Percentiles rank a stretch among this genome's conserved stretches.
Evolutionary conservation across 1,140 invertebrate species (phyloP).

Genomic region (Drosophila prosaltans): DNA sequence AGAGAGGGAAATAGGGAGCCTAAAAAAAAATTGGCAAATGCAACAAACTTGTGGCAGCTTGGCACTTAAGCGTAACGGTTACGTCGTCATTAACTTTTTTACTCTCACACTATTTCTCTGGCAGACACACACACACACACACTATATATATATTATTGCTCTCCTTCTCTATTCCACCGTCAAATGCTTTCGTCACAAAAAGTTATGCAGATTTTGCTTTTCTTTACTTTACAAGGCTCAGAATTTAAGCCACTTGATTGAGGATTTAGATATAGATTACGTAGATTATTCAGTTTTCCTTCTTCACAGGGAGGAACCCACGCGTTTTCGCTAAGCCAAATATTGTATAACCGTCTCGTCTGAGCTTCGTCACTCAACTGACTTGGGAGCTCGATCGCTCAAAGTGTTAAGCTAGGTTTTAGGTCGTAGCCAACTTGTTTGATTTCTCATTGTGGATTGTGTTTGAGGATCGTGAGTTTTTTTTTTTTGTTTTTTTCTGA

Average conservation of each 20-base stretch:
- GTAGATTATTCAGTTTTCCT: constrained; percentile 7
- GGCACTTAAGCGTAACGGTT: constrained; percentile 76
- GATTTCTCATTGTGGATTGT: constrained; percentile 31
- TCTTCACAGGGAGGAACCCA: too few relatives aligned
- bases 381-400: constrained; percentile 25
- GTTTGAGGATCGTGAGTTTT: neutral
- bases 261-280: neutral
- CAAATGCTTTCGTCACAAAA: constrained; percentile 3
- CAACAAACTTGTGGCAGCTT: constrained; percentile 49
- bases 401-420: constrained; percentile 43
- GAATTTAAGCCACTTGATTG: neutral
- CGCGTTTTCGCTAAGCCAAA: neutral
- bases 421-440: constrained; percentile 54
- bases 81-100: constrained; percentile 52
- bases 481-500: neutral
- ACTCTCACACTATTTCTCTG: constrained; percentile 36
- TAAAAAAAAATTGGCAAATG: constrained; percentile 72
- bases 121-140: constrained; percentile 35
- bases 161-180: neutral
- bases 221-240: neutral
- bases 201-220: neutral
- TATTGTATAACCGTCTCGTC: constrained; percentile 52
- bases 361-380: constrained; percentile 63
- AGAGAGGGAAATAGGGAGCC: constrained; percentile 4
- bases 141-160: constrained; percentile 18